Evolutionary conservation across 1,140 invertebrate species (phyloP), one percentile per base, ranked within the genome.

Genomic region (Plodia interpunctella): DNA sequence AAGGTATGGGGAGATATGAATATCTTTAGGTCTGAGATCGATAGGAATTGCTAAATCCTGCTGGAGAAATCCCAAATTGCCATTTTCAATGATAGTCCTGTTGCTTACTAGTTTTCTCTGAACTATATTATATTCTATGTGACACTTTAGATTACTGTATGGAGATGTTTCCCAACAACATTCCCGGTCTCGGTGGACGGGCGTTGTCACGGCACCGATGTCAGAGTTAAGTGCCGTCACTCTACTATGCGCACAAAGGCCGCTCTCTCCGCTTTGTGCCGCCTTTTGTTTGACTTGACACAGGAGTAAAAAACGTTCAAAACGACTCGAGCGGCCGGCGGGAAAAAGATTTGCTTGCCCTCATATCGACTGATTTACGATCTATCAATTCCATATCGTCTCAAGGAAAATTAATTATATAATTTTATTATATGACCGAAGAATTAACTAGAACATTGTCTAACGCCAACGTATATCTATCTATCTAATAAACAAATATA

Each of bases 191-290:
- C 38, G 38, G 38, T 44, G 38, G 38, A 44, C 38, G 5, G 68
- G 63, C 62, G 60, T 51, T 63, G 60, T 63, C 71, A 65, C 66
- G 60, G 61, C 71, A 66, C 66, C 61, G 69, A 74, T 74, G 78
- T 76, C 67, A 70, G 70, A 76, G 74, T 66, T 78, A 77, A 85
- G 82, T 85, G 80, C 57, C 74, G 69, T 63, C 66, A 67, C 75
- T 70, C 81, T 81, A 70, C 65, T 77, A 74, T 74, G 72, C 71
- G 70, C 76, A 87, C 78, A 87, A 83, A 82, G 75, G 73, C 76
- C 67, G 74, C 80, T 84, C 80, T 83, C 81, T 78, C 76, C 65
- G 75, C 80, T 82, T 84, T 87, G 83, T 84, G 81, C 75, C 79
- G 79, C 74, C 76, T 83, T 83, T 86, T 83, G 78, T 86, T 83